Conservation (phyloP, 2,113 vertebrate genomes). For the Oreochromis niloticus region DNA sequence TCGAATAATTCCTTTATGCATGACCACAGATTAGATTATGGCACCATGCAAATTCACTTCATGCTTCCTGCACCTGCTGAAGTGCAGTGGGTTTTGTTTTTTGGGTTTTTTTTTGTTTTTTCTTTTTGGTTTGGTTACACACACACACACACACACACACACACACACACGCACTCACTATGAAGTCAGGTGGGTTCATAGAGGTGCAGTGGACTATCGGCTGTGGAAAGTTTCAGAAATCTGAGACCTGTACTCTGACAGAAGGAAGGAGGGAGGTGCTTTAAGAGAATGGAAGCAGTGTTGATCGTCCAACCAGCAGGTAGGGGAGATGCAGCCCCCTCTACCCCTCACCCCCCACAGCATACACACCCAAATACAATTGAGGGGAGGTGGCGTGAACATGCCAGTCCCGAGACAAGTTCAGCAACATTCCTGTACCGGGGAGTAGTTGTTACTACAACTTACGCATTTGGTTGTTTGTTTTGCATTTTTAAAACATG, state of each 20-base stretch:
- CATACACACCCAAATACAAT: not conserved
- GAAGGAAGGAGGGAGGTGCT: not conserved
- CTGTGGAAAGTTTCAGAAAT: conserved; percentile 33
- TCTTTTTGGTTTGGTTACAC: not conserved
- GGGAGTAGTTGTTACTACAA: not conserved
- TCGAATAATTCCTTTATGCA: not conserved
- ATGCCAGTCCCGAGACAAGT: not conserved
- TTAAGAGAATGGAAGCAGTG: conserved; percentile 6
- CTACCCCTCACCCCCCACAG: not conserved
- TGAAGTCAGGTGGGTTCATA: not conserved
- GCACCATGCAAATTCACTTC: accelerated
- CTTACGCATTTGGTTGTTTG: not conserved
- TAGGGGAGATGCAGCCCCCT: not conserved
- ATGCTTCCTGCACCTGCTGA: not conserved
- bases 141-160: no score
- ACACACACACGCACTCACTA: not conserved
- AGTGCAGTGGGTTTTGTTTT: not conserved
- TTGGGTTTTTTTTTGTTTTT: not conserved
- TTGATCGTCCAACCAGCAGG: not conserved
- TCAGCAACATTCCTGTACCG: not conserved
- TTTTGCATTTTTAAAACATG: not conserved
- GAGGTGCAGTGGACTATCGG: not conserved
- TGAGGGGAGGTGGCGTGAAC: not conserved
- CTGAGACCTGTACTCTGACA: not conserved
- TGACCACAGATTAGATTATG: not conserved